Percentiles rank a stretch among this genome's conserved stretches.
These are phyloP conservation scores for Platysternon megacephalum DNA, from an alignment of 2,113 vertebrate genomes.

Conservation along the genomic window DNA sequence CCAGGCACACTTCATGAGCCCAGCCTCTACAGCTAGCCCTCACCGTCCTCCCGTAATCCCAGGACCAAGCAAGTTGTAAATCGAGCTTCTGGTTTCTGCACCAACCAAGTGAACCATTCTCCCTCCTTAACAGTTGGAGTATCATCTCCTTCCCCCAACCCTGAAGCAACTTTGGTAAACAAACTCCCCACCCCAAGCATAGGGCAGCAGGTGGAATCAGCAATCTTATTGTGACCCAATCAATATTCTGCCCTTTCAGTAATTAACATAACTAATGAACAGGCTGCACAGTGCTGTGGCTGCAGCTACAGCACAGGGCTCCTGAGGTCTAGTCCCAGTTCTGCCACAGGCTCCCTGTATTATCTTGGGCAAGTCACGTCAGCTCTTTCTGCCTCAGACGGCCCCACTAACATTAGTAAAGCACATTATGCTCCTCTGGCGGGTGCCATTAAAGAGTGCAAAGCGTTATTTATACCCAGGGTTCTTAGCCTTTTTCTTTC, in stretches of 20 bases:
- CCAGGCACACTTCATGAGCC: not conserved
- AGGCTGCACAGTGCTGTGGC: not conserved
- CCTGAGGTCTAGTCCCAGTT: not conserved
- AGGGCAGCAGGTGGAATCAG: not conserved
- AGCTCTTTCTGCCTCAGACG: not conserved
- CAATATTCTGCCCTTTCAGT: not conserved
- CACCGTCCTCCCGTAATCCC: too few relatives aligned
- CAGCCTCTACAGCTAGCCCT: not conserved
- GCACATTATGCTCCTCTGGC: not conserved
- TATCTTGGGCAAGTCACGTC: not conserved
- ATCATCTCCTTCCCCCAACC: not conserved
- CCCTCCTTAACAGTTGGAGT: not conserved
- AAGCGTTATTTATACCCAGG: not conserved
- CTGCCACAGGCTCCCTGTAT: not conserved
- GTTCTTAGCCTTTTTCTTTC: too few relatives aligned
- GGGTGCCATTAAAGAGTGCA: not conserved
- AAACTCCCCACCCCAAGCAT: not conserved
- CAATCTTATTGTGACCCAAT: not conserved
- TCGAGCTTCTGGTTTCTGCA: not conserved
- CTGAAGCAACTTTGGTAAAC: not conserved
- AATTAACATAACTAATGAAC: not conserved
- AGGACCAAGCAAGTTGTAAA: too few relatives aligned
- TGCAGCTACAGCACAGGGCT: not conserved
- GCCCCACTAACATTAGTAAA: not conserved
- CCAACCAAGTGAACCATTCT: not conserved